Evolutionary conservation across 2,797 vertebrate species (phyloP).

Genomic region (Borostomias antarcticus): DNA sequence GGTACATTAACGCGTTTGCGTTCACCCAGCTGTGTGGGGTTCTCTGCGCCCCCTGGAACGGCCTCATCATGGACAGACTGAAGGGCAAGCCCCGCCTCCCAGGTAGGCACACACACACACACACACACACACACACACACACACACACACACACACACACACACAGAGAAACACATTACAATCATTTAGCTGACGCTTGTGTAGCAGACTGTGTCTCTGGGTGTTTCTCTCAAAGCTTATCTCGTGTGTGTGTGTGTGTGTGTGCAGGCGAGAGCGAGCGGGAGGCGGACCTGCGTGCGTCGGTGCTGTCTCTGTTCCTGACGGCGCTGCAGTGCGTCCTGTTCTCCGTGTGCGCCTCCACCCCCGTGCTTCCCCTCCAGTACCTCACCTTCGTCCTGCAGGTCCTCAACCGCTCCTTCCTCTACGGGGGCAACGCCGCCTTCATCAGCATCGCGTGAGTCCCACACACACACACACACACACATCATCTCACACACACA

Average conservation of each 20-base stretch:
- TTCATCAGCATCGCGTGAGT: constrained; percentile 92
- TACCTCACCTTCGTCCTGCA: constrained; percentile 89
- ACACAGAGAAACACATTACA: not conserved
- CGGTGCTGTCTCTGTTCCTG: constrained; percentile 83
- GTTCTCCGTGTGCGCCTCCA: constrained; percentile 84
- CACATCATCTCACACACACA: not conserved
- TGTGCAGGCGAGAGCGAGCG: constrained; percentile 66
- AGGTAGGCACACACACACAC: constrained; percentile 56
- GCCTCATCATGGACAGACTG: constrained; percentile 88
- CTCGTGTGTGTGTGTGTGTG: not conserved
- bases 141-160: no score
- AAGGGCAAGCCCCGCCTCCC: constrained; percentile 70
- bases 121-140: constrained; percentile 2
- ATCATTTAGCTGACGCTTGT: not conserved
- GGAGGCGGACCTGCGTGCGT: constrained; percentile 75
- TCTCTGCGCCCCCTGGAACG: constrained; percentile 92
- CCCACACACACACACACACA: constrained; percentile 8
- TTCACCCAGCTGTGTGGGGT: constrained; percentile 90
- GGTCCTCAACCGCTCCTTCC: constrained; percentile 92
- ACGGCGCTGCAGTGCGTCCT: constrained; percentile 82
- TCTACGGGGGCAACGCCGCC: constrained; percentile 89
- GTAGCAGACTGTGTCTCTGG: not conserved
- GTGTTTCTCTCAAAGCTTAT: not conserved
- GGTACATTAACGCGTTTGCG: constrained; percentile 90
- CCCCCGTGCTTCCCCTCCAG: constrained; percentile 80